Evolutionary conservation across 1,140 invertebrate species (phyloP).

Genomic region (Lepidurus apus): DNA sequence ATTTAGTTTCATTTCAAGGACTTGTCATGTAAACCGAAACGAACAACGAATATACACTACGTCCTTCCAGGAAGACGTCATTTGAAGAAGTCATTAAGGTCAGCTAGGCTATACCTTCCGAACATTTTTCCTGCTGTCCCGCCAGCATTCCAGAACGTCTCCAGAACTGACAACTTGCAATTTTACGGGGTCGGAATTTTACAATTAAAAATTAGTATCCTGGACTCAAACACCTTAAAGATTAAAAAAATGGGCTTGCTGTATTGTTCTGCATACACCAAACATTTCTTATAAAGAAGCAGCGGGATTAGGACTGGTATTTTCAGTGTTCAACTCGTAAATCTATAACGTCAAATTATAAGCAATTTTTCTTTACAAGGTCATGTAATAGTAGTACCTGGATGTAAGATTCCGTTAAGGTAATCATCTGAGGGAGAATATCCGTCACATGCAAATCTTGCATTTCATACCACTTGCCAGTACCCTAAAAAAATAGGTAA

Average conservation of each 20-base stretch:
- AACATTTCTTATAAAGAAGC: not conserved
- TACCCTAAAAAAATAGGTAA: constrained; percentile 48
- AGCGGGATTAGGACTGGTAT: not conserved
- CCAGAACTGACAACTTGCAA: too few relatives aligned
- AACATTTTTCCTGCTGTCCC: not conserved
- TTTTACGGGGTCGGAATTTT: too few relatives aligned
- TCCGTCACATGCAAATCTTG: constrained; percentile 98
- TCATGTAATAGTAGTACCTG: constrained; percentile 53
- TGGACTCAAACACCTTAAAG: too few relatives aligned
- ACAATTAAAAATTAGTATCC: too few relatives aligned
- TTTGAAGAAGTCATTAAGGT: constrained; percentile 5
- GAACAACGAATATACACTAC: not conserved
- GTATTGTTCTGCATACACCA: not conserved
- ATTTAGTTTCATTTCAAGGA: not conserved
- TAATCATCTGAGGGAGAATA: constrained; percentile 99
- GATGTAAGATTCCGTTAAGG: constrained; percentile 96
- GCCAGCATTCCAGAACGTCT: too few relatives aligned
- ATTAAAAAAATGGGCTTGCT: not conserved
- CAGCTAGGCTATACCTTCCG: not conserved
- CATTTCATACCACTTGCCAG: constrained; percentile 84
- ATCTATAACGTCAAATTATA: not conserved
- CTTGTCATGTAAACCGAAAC: not conserved
- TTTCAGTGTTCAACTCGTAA: not conserved
- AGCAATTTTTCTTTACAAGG: not conserved
- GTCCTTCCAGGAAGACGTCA: constrained; percentile 19